phyloP scores from a whole-genome alignment of 1,140 invertebrate species.

The Hormaphis cornu region DNA sequence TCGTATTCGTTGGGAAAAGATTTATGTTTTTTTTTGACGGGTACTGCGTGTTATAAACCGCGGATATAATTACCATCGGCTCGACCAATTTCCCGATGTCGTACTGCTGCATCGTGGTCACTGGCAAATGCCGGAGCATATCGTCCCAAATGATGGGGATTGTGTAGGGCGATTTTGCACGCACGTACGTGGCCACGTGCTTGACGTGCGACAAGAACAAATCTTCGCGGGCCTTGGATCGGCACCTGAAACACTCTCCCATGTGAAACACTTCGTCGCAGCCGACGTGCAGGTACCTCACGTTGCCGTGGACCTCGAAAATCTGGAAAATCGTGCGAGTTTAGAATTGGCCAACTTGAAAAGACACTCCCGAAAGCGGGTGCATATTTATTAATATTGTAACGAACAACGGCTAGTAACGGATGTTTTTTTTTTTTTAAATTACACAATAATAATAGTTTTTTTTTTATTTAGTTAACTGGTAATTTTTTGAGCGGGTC shows the following conservation, averaged over 20 bases:
- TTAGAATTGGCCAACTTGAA: too few species aligned
- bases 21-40: too few species aligned
- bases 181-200: slow-evolving; percentile 53
- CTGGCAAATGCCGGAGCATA: slow-evolving; percentile 71
- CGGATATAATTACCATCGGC: slow-evolving; percentile 58
- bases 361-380: too few species aligned
- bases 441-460: slow-evolving; percentile 44
- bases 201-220: slow-evolving; percentile 65
- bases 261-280: slow-evolving; percentile 77
- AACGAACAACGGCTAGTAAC: too few species aligned
- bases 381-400: too few species aligned
- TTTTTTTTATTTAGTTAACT: not conserved
- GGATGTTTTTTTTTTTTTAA: too few species aligned
- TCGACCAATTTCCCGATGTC: slow-evolving; percentile 67
- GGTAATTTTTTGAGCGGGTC: too few species aligned
- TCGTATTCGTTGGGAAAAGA: too few species aligned
- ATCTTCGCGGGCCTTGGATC: slow-evolving; percentile 44
- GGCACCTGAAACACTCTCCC: slow-evolving; percentile 66
- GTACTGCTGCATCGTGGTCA: slow-evolving; percentile 54
- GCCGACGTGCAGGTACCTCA: slow-evolving; percentile 67
- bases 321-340: slow-evolving; percentile 43
- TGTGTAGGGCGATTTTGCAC: slow-evolving; percentile 53
- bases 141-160: slow-evolving; percentile 90
- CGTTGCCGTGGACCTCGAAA: slow-evolving; percentile 49
- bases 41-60: too few species aligned